These are phyloP conservation scores for Perizoma flavofasciatum DNA, from an alignment of 2,888 invertebrate species.

Conservation along the genomic window DNA sequence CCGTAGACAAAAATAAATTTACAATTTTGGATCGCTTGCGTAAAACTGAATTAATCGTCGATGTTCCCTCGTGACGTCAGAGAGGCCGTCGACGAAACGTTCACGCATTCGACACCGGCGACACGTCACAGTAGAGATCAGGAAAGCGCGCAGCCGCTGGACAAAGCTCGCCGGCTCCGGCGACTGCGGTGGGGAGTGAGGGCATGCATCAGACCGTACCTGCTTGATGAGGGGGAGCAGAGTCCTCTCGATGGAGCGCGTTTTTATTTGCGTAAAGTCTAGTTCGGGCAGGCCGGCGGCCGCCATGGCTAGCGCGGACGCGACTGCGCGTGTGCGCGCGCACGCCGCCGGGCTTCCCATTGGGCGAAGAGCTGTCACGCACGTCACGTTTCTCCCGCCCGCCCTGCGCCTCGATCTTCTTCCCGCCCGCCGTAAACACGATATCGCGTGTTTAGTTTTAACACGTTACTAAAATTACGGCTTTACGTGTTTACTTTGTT, in stretches of 20 bases:
- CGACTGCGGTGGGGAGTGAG: slow-evolving; percentile 34
- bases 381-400: slow-evolving; percentile 54
- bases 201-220: slow-evolving; percentile 84
- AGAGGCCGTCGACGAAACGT: slow-evolving; percentile 53
- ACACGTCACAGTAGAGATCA: slow-evolving; percentile 47
- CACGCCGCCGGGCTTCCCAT: slow-evolving; percentile 55
- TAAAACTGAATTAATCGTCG: slow-evolving; percentile 65
- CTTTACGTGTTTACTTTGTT: slow-evolving; percentile 67
- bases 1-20: slow-evolving; percentile 68
- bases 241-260: slow-evolving; percentile 97
- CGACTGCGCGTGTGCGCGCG: slow-evolving; percentile 78
- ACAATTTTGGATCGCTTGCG: slow-evolving; percentile 66
- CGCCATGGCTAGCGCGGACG: slow-evolving; percentile 84
- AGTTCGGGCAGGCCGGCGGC: slow-evolving; percentile 84
- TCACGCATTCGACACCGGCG: slow-evolving; percentile 37
- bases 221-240: slow-evolving; percentile 96
- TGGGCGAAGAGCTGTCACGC: slow-evolving; percentile 63
- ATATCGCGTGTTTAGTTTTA: slow-evolving; percentile 57
- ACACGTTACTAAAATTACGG: slow-evolving; percentile 65
- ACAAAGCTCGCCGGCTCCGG: slow-evolving; percentile 20
- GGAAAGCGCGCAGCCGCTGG: slow-evolving; percentile 25
- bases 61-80: slow-evolving; percentile 65
- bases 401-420: slow-evolving; percentile 27
- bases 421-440: slow-evolving; percentile 51
- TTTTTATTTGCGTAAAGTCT: slow-evolving; percentile 92